Conservation (phyloP, 2,113 vertebrate species). For the Leptobrachium leishanense region DNA sequence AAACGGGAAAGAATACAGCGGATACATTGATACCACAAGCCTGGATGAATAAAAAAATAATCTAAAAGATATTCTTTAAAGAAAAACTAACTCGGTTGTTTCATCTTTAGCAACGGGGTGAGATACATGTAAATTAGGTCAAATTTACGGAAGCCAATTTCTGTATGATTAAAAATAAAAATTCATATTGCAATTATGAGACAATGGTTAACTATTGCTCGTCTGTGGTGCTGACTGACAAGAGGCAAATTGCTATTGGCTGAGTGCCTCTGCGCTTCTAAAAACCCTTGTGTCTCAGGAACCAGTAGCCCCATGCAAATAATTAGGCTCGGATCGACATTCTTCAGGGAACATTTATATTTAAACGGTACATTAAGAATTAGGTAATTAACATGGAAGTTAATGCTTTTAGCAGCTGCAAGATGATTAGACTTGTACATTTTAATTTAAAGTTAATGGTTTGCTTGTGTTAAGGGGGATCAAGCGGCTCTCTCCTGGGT, state of each 20-base stretch:
- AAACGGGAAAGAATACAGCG: neutral
- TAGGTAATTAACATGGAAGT: constrained; percentile 78
- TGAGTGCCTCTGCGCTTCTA: neutral
- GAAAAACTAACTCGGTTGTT: too few relatives aligned
- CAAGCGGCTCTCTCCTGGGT: constrained; percentile 70
- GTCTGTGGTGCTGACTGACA: neutral
- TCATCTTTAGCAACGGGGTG: neutral
- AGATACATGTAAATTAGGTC: neutral
- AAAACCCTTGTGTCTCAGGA: neutral
- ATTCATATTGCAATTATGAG: neutral
- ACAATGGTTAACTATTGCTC: neutral
- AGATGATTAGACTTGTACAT: constrained; percentile 82
- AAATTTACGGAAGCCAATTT: neutral
- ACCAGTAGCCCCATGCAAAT: constrained; percentile 63
- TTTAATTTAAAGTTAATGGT: constrained; percentile 80
- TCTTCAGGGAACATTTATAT: constrained; percentile 76
- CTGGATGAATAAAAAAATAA: too few relatives aligned
- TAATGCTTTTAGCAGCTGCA: constrained; percentile 80
- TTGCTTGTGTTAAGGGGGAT: constrained; percentile 74
- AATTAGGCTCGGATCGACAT: constrained; percentile 72
- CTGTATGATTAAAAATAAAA: neutral
- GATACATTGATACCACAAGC: too few relatives aligned
- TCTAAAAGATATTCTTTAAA: too few relatives aligned
- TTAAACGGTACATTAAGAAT: constrained; percentile 76
- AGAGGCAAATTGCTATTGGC: neutral